Base-by-base conservation (phyloP, 2,797 vertebrate species). In the Peromyscus nudipes region DNA sequence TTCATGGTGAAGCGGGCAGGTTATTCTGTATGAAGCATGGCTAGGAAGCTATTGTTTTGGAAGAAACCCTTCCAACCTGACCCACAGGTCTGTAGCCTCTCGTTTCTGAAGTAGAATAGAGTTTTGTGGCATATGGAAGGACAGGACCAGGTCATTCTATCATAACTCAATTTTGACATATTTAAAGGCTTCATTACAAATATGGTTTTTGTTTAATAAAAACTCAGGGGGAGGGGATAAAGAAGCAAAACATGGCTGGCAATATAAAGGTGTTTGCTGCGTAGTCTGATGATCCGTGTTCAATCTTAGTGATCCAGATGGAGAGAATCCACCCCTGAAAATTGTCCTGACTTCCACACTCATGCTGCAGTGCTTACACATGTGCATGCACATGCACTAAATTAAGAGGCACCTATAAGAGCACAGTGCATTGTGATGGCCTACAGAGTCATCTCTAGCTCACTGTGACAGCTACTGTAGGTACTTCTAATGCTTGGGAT, bases 401-500 rank as follows among this genome's bases (percentile, higher is more conserved):
- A 55, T 34, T n/a, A 67, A 34, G 55, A 93, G 14, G 34, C 17
- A 77, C 29, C 31, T 76, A 1, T 9, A 25, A 10, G 43, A 79
- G 60, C 73, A 55, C 5, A 16, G 17, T 13, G 67, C 73, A 37
- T 37, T 64, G 37, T 27, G 52, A 31, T 3, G 17, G 23, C 57
- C 88, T 2, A 60, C 23, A 60, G 37, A 49, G 40, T 52, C 7
- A 2, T n/a, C n/a, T 67, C 67, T 27, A 4, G 16, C 49, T 31
- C 27, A n/a, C 84, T 1, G 17, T 84, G 57, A 91, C 77, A 65
- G 25, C 55, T 0, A 5, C 5, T 14, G 17, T 37, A 49, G 40
- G 62, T 86, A 90, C 88, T 80, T n/a, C 77, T 4, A 37, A 40
- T 43, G n/a, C 87, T 94, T 64, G 80, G 83, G 89, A 91, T 17